Evolutionary conservation across 2,888 invertebrate genomes (phyloP).

Genomic region (Polyploca ridens): DNA sequence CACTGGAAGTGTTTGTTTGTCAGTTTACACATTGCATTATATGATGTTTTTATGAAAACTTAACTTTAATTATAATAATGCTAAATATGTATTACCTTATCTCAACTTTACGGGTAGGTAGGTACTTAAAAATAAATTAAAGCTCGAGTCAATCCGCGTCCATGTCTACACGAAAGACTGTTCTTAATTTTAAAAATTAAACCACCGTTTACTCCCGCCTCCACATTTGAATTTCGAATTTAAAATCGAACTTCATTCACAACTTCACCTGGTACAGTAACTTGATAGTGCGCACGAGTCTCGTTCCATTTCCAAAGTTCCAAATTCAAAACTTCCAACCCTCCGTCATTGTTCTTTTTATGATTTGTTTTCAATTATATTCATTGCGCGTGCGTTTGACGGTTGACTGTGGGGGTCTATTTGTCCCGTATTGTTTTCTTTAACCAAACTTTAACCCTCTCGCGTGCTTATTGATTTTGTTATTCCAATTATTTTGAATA

Average conservation of each 20-base stretch:
- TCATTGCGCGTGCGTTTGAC: conserved; percentile 39
- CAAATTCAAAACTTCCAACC: conserved; percentile 40
- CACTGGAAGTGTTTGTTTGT: not conserved
- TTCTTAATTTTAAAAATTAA: too few species aligned
- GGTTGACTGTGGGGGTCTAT: conserved; percentile 20
- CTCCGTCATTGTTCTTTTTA: conserved; percentile 46
- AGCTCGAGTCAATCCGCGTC: too few species aligned
- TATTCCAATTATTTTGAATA: conserved; percentile 9
- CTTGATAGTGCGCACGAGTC: conserved; percentile 51
- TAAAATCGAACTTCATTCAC: not conserved
- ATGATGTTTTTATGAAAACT: not conserved
- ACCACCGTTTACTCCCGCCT: not conserved
- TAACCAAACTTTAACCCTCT: conserved; percentile 12
- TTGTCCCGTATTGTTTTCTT: conserved; percentile 13
- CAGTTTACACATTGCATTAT: not conserved
- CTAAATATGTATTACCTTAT: too few species aligned
- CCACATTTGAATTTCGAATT: not conserved
- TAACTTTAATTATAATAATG: too few species aligned
- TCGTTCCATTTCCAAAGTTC: conserved; percentile 14
- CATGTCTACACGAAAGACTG: too few species aligned
- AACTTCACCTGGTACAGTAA: conserved; percentile 24
- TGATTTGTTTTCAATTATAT: conserved; percentile 44
- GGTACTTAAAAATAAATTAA: too few species aligned
- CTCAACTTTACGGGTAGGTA: too few species aligned
- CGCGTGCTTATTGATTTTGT: conserved; percentile 12